Conservation (phyloP, 2,888 invertebrate genomes). For the Perdita meconis region DNA sequence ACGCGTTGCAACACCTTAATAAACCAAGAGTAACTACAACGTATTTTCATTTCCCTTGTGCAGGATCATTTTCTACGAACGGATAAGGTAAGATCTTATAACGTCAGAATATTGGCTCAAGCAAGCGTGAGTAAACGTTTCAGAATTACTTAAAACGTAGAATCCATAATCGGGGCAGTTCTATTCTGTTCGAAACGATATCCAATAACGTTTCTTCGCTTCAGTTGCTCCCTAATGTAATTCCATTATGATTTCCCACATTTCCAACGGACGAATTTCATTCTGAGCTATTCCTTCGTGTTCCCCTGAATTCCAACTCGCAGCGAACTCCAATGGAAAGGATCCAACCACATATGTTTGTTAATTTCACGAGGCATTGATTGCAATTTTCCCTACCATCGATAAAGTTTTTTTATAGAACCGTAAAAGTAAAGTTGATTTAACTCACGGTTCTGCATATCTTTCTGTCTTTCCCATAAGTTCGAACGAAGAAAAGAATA, state of each 20-base stretch:
- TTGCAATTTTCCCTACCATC: neutral
- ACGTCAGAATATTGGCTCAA: neutral
- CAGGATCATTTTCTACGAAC: neutral
- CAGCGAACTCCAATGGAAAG: conserved; percentile 23
- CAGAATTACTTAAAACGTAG: conserved; percentile 50
- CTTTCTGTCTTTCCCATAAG: too few relatives aligned
- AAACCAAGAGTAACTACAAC: neutral
- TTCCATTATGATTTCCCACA: conserved; percentile 63
- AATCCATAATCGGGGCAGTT: conserved; percentile 44
- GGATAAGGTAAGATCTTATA: neutral
- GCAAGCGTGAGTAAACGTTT: conserved; percentile 35
- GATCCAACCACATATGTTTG: conserved; percentile 24
- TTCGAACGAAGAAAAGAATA: too few relatives aligned
- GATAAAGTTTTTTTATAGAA: too few relatives aligned
- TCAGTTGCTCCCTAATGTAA: conserved; percentile 61
- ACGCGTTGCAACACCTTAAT: neutral
- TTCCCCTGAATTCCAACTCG: conserved; percentile 12
- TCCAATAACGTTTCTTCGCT: conserved; percentile 45
- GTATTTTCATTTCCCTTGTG: neutral
- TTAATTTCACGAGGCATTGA: conserved; percentile 7
- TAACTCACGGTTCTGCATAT: too few relatives aligned
- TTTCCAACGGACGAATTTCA: conserved; percentile 50
- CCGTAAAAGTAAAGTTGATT: too few relatives aligned
- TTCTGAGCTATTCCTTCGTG: conserved; percentile 34
- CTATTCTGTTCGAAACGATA: conserved; percentile 23